Evolutionary conservation across 1,140 invertebrate genomes (phyloP).

Genomic region (Elymnias hypermnestra): DNA sequence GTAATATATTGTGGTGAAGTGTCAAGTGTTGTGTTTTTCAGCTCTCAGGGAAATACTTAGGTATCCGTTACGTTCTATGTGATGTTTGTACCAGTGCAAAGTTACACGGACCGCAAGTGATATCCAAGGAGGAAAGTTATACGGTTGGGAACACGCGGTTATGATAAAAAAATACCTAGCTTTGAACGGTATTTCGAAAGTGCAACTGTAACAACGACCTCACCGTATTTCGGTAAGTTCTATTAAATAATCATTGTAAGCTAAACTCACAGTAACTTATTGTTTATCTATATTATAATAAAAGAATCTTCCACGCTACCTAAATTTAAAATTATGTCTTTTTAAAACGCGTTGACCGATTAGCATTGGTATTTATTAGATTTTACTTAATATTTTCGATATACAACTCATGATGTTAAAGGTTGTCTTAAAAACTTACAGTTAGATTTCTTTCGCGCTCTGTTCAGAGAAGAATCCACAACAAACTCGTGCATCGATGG

Average conservation of each 20-base stretch:
- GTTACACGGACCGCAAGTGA: constrained; percentile 11
- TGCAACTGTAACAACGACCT: constrained; percentile 5
- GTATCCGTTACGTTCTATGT: constrained; percentile 1
- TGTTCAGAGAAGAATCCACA: too few relatives aligned
- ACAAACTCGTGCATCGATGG: too few relatives aligned
- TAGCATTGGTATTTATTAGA: too few relatives aligned
- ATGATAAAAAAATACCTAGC: constrained; percentile 4
- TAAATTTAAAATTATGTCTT: too few relatives aligned
- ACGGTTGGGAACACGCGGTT: constrained; percentile 2
- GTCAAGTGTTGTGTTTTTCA: constrained; percentile 4
- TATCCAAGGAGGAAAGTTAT: constrained; percentile 2
- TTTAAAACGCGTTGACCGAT: too few relatives aligned
- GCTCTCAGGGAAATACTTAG: constrained; percentile 3
- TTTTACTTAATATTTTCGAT: too few relatives aligned
- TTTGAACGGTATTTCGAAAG: constrained; percentile 9
- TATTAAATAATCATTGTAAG: constrained; percentile 3
- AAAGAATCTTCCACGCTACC: too few relatives aligned
- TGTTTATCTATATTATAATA: too few relatives aligned
- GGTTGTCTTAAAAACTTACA: too few relatives aligned
- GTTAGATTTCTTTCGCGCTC: too few relatives aligned
- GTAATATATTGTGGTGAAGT: constrained; percentile 9
- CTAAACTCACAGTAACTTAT: too few relatives aligned
- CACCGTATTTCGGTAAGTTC: constrained; percentile 1
- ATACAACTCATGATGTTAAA: too few relatives aligned
- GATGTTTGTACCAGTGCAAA: constrained; percentile 5